Base-by-base conservation (phyloP, 2,113 vertebrate genomes). In the Motacilla tschutschensis region DNA sequence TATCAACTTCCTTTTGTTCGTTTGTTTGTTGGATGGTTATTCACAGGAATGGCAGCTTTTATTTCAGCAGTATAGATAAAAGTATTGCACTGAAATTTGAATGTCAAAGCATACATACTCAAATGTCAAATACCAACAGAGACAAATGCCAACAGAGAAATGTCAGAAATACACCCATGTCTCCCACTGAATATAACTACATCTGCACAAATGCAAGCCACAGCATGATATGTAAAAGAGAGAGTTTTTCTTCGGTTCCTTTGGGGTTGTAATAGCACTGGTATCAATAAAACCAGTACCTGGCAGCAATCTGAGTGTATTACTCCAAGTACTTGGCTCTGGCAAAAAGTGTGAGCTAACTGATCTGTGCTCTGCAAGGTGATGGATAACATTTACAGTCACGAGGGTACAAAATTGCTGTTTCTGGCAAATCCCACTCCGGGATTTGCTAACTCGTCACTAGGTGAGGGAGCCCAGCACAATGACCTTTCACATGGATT, bases 101-200 rank as follows among this genome's bases (percentile, higher is more conserved):
- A 95, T 95, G 92, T 95, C 90, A 93, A 86, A 85, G 60, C 91
- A 83, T 85, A 91, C 87, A 72, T 66, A 85, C 83, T 76, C 66
- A 94, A 94, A 95, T 93, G 92, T 88, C 94, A 95, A 89, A 87
- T 66, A 91, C 64, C 89, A 94, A 82, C 76, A 82, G 78, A 94
- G 78, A 94, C 73, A 94, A 88, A 95, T 88, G 91, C 85, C 90
- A 90, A 57, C 79, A 66, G 67, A 95, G 73, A 91, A 82, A 95
- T 93, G 86, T 90, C 86, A 94, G 57, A 92, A 93, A 92, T 60
- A 74, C 29, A 47, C 46, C 53, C 26, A 1, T 66, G 76, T 90
- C 76, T 94, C 59, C 24, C 62, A 44, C 60, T 79, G 80, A 89
- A 78, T 53, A 59, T 29, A 88, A 79, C 87, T 77, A 29, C 85